Evolutionary conservation across 2,888 invertebrate species (phyloP).

Genomic region (Pyrochroa serraticornis): DNA sequence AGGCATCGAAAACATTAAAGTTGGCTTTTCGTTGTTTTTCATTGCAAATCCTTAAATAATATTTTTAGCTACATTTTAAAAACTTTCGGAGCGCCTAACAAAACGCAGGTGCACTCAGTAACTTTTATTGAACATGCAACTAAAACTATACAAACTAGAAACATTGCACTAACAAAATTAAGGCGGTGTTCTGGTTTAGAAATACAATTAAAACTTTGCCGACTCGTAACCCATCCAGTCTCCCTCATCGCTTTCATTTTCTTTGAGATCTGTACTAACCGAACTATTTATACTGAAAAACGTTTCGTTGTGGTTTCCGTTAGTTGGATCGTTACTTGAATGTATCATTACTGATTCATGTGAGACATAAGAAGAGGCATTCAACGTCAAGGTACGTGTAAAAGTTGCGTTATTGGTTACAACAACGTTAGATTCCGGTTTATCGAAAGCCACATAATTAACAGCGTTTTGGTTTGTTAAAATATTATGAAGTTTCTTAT

Average conservation of each 20-base stretch:
- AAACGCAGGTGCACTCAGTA: no score
- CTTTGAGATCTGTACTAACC: not conserved
- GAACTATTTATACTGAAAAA: slow-evolving; percentile 9
- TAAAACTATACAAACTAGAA: slow-evolving; percentile 13
- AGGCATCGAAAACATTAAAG: no score
- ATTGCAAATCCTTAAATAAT: no score
- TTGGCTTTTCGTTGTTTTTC: no score
- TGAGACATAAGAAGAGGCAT: slow-evolving; percentile 41
- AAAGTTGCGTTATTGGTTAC: slow-evolving; percentile 47
- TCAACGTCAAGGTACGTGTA: slow-evolving; percentile 41
- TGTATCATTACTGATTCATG: slow-evolving; percentile 41
- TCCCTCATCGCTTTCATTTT: slow-evolving; percentile 42
- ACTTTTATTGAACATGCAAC: not conserved
- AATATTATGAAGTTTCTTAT: slow-evolving; percentile 21
- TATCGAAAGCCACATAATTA: slow-evolving; percentile 39
- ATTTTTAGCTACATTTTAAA: no score
- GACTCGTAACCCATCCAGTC: slow-evolving; percentile 56
- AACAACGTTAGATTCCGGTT: slow-evolving; percentile 42
- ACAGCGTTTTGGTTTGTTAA: slow-evolving; percentile 32
- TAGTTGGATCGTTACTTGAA: slow-evolving; percentile 3
- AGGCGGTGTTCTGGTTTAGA: no score
- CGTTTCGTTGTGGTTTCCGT: slow-evolving; percentile 2
- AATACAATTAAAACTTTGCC: slow-evolving; percentile 52
- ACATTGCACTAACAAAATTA: slow-evolving; percentile 10
- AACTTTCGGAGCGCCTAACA: no score